Evolutionary conservation across 2,113 vertebrate species (phyloP).

Genomic region (Bucco capensis): DNA sequence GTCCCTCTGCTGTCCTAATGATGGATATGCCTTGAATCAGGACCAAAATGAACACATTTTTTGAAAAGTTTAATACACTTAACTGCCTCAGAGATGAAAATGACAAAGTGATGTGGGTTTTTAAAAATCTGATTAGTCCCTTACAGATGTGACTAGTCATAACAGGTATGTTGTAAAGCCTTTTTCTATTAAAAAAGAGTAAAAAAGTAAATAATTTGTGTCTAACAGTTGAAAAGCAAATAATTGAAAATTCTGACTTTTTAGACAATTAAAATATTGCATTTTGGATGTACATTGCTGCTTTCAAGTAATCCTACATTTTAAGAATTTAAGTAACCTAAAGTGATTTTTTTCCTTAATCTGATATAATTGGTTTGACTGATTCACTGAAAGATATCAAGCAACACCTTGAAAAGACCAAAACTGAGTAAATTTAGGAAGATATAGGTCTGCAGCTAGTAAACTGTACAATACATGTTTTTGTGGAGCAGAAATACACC

Average conservation of each 20-base stretch:
- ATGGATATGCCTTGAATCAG: constrained; percentile 1
- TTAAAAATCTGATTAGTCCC: not conserved
- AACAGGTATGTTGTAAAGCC: not conserved
- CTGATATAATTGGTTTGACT: not conserved
- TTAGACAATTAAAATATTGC: not conserved
- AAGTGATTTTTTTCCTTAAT: not conserved
- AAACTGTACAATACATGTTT: not conserved
- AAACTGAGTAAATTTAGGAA: not conserved
- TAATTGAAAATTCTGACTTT: not conserved
- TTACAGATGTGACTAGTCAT: not conserved
- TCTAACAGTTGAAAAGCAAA: not conserved
- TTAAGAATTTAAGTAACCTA: not conserved
- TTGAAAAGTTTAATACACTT: not conserved
- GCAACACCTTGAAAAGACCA: not conserved
- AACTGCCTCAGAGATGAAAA: not conserved
- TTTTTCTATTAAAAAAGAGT: not conserved
- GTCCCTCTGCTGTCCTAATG: constrained; percentile 23
- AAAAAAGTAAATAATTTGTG: not conserved
- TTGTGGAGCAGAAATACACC: not conserved
- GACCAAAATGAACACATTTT: not conserved
- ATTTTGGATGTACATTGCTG: not conserved
- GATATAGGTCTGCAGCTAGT: not conserved
- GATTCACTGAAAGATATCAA: not conserved
- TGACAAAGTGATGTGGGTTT: not conserved
- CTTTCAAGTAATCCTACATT: not conserved